These are phyloP conservation scores for Reticulitermes speratus DNA, from an alignment of 1,140 invertebrate genomes.

Conservation along the genomic window DNA sequence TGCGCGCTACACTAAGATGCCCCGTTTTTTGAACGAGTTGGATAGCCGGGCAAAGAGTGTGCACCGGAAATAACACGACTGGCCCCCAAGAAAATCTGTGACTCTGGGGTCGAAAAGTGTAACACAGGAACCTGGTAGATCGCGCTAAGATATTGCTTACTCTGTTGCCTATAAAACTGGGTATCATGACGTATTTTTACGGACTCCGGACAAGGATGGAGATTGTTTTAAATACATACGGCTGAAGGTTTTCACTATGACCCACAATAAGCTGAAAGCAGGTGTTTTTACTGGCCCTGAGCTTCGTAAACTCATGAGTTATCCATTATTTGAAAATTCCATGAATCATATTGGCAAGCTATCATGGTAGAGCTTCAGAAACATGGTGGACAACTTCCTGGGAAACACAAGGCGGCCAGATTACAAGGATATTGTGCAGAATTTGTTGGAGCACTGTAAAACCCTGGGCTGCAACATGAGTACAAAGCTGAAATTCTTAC, in stretches of 20 bases:
- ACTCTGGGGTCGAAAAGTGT: conserved; percentile 42
- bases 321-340: conserved; percentile 31
- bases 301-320: conserved; percentile 39
- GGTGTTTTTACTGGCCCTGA: conserved; percentile 43
- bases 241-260: conserved; percentile 41
- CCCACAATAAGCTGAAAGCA: conserved; percentile 19
- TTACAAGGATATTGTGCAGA: conserved; percentile 26
- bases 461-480: conserved; percentile 45
- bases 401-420: neutral
- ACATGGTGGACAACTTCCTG: conserved; percentile 28
- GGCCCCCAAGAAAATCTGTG: conserved; percentile 41
- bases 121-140: conserved; percentile 41
- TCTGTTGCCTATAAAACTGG: conserved; percentile 46
- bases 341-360: conserved; percentile 35
- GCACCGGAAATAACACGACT: conserved; percentile 43
- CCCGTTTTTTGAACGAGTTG: conserved; percentile 48
- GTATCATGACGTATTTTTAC: conserved; percentile 44
- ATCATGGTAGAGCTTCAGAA: conserved; percentile 36
- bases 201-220: conserved; percentile 41
- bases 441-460: conserved; percentile 34
- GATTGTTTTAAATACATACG: conserved; percentile 42
- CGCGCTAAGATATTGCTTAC: conserved; percentile 42
- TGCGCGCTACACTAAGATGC: conserved; percentile 48
- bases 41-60: conserved; percentile 43
- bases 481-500: conserved; percentile 44